Conservation (phyloP, 2,888 invertebrate species). For the Volucella inflata region DNA sequence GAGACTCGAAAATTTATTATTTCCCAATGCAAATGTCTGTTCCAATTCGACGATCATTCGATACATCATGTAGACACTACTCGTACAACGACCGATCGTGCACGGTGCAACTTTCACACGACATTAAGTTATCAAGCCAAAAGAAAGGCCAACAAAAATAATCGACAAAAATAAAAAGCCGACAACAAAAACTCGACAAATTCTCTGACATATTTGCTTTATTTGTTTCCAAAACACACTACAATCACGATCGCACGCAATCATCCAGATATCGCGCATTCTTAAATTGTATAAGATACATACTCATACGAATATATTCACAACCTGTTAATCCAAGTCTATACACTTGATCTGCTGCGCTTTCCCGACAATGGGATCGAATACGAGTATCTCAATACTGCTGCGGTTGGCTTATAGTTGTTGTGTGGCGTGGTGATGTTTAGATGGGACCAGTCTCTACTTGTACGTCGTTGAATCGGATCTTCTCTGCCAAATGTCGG, state of each 20-base stretch:
- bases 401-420: background rate
- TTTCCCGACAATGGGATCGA: conserved; percentile 33
- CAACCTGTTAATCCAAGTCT: conserved; percentile 69
- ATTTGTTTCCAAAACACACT: conserved; percentile 73
- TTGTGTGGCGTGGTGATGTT: background rate
- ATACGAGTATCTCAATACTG: background rate
- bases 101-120: conserved; percentile 68
- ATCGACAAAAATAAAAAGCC: background rate
- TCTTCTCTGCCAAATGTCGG: conserved; percentile 64
- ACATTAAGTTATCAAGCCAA: conserved; percentile 69
- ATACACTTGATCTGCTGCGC: conserved; percentile 71
- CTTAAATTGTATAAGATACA: conserved; percentile 25
- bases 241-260: conserved; percentile 73
- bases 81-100: conserved; percentile 45
- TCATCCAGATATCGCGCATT: conserved; percentile 72
- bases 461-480: conserved; percentile 13
- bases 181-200: conserved; percentile 63
- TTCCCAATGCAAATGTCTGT: conserved; percentile 42
- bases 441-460: conserved; percentile 38
- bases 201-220: conserved; percentile 74
- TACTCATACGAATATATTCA: conserved; percentile 19
- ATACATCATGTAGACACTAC: background rate
- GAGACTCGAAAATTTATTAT: background rate
- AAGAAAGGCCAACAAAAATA: conserved; percentile 29
- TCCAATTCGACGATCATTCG: conserved; percentile 42